These are phyloP conservation scores for Procambarus virginalis DNA, from an alignment of 1,140 invertebrate species.

Conservation along the genomic window DNA sequence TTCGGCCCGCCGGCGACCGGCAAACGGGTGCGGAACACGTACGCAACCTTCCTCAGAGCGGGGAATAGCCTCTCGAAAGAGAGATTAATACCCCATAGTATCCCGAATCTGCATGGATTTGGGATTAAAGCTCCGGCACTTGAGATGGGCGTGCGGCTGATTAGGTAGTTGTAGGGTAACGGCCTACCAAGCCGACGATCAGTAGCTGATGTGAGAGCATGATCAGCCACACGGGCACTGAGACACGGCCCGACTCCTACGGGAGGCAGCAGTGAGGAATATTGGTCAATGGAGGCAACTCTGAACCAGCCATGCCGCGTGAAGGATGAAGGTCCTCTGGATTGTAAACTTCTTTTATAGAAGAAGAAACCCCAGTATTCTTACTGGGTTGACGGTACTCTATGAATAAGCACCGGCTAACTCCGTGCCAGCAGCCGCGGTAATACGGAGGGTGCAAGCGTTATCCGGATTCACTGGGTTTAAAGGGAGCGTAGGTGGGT, in stretches of 20 bases:
- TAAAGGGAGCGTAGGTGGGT: slow-evolving; percentile 73
- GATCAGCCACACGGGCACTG: slow-evolving; percentile 77
- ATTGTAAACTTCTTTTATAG: too few relatives aligned
- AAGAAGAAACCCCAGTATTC: too few relatives aligned
- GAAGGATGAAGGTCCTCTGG: slow-evolving; percentile 63
- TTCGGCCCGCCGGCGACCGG: too few relatives aligned
- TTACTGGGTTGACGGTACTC: background rate
- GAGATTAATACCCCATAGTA: too few relatives aligned
- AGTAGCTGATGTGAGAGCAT: slow-evolving; percentile 76
- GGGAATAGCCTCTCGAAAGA: too few relatives aligned
- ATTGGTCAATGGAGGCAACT: slow-evolving; percentile 76
- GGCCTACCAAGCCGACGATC: slow-evolving; percentile 65
- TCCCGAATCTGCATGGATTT: too few relatives aligned
- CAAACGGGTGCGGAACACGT: too few relatives aligned
- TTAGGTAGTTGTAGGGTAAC: too few relatives aligned
- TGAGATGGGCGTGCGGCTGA: too few relatives aligned
- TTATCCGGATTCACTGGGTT: slow-evolving; percentile 76
- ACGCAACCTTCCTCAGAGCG: too few relatives aligned
- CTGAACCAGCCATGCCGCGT: slow-evolving; percentile 76
- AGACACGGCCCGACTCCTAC: slow-evolving; percentile 76
- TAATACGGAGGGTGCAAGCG: slow-evolving; percentile 76
- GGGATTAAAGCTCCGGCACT: too few relatives aligned
- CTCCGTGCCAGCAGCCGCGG: slow-evolving; percentile 77
- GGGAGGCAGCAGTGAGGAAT: slow-evolving; percentile 76
- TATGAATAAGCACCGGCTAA: slow-evolving; percentile 75